A percentile compares a stretch with the other conserved stretches of the same genome.
Evolutionary conservation across 2,113 vertebrate genomes (phyloP).

Genomic region (Colinus virginianus): DNA sequence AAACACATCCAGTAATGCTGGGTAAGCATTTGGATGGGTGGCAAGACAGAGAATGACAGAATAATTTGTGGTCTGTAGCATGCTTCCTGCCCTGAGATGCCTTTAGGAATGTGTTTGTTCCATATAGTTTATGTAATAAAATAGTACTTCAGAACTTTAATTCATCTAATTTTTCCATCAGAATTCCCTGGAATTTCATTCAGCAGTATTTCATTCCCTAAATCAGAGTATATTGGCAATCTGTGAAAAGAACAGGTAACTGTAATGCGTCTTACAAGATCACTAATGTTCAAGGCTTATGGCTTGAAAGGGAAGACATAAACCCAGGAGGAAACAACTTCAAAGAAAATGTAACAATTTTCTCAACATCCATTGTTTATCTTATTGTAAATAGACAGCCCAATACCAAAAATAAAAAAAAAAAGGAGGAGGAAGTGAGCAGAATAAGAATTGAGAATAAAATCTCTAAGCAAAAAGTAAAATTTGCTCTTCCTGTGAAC

Average conservation of each 20-base stretch:
- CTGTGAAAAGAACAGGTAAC: neutral
- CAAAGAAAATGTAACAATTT: neutral
- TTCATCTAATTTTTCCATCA: neutral
- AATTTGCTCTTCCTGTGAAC: neutral
- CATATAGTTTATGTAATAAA: neutral
- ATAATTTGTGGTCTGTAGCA: neutral
- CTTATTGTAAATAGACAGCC: neutral
- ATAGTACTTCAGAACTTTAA: neutral
- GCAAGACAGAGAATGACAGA: neutral
- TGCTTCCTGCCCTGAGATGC: neutral
- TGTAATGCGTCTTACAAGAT: neutral
- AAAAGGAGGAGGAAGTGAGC: neutral
- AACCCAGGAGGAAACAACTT: neutral
- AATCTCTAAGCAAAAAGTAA: neutral
- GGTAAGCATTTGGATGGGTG: neutral
- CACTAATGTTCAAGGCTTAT: neutral
- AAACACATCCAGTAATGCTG: neutral
- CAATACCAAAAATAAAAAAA: neutral
- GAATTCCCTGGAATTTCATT: neutral
- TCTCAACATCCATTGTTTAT: neutral
- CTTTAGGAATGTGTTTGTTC: neutral
- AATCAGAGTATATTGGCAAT: neutral
- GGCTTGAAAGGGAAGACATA: neutral
- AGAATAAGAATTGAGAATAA: neutral
- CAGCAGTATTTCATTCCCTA: neutral